These are phyloP conservation scores for Esperia sulphurella DNA, from an alignment of 2,888 invertebrate genomes.

Conservation along the genomic window DNA sequence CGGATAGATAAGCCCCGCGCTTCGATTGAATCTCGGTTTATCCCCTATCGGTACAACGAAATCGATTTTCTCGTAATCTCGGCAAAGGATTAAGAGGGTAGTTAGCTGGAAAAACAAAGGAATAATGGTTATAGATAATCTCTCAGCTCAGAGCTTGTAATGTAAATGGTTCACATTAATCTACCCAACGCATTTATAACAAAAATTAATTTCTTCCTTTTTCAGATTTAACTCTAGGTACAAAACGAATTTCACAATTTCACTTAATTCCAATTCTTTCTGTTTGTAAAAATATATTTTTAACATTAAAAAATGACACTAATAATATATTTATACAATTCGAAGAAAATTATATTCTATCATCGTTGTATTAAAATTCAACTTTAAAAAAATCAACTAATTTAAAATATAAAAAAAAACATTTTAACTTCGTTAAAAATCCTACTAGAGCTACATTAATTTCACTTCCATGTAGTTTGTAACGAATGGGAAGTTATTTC, in stretches of 20 bases:
- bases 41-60: conserved; percentile 41
- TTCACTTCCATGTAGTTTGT: conserved; percentile 21
- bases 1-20: conserved; percentile 41
- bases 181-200: conserved; percentile 20
- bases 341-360: not conserved
- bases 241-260: not conserved
- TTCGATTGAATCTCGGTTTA: conserved; percentile 47
- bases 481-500: conserved; percentile 23
- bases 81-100: conserved; percentile 39
- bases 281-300: not conserved
- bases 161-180: conserved; percentile 24
- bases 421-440: conserved; percentile 1
- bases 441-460: conserved; percentile 17
- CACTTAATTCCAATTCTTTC: not conserved
- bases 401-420: not conserved
- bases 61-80: conserved; percentile 59
- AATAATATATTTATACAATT: not conserved
- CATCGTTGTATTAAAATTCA: conserved; percentile 21
- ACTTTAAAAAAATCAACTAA: conserved; percentile 11
- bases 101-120: conserved; percentile 50
- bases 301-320: conserved; percentile 9
- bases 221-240: not conserved
- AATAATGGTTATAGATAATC: conserved; percentile 32
- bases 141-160: conserved; percentile 22
- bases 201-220: not conserved